Percentiles rank a stretch among this genome's conserved stretches.
These are phyloP conservation scores for Scleropages formosus DNA, from an alignment of 2,797 vertebrate genomes.

Conservation along the genomic window DNA sequence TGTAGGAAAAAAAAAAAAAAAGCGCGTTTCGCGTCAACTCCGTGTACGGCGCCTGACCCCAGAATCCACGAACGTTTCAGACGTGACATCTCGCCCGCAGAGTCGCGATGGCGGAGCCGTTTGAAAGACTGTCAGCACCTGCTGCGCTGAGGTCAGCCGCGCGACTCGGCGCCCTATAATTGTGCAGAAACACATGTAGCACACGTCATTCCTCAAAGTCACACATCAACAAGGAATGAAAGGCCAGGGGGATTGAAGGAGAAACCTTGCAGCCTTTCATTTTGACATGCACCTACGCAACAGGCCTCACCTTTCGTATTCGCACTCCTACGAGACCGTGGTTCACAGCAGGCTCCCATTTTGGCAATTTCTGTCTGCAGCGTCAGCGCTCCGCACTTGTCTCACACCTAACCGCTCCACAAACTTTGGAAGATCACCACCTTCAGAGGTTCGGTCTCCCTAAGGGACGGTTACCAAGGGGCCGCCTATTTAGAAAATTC, in stretches of 20 bases:
- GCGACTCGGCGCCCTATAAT: not conserved
- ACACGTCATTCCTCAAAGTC: not conserved
- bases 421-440: too few species aligned
- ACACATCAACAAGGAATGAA: conserved; percentile 1
- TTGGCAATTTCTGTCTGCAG: not conserved
- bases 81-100: too few species aligned
- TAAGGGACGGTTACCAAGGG: too few species aligned
- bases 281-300: not conserved
- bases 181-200: not conserved
- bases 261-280: not conserved
- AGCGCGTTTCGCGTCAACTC: too few species aligned
- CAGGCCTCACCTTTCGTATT: not conserved
- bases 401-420: too few species aligned
- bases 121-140: not conserved
- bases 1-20: too few species aligned
- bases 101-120: not conserved
- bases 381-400: too few species aligned
- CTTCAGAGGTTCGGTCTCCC: too few species aligned
- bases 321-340: not conserved
- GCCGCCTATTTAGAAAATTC: too few species aligned
- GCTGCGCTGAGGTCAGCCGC: not conserved
- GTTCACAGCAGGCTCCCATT: too few species aligned
- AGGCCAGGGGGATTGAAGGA: not conserved
- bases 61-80: not conserved
- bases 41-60: not conserved